Evolutionary conservation across 2,797 vertebrate species (phyloP).

Genomic region (Argyrosomus regius): DNA sequence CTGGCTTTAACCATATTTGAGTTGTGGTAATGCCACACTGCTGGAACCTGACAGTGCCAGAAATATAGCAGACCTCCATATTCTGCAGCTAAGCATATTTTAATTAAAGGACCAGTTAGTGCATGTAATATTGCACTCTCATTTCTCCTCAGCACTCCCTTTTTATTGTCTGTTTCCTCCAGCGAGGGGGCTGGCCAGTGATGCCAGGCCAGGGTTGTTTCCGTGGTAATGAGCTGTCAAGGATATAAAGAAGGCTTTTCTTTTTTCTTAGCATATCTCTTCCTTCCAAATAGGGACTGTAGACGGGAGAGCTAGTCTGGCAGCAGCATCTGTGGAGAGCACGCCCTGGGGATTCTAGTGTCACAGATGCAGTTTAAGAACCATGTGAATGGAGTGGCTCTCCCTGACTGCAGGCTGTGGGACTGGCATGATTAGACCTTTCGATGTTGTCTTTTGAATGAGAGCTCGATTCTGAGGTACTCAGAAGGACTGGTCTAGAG

Average conservation of each 20-base stretch:
- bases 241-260: conserved; percentile 84
- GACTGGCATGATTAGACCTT: conserved; percentile 80
- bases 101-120: conserved; percentile 79
- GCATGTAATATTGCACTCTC: conserved; percentile 65
- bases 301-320: conserved; percentile 77
- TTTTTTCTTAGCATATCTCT: conserved; percentile 78
- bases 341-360: conserved; percentile 79
- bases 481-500: conserved; percentile 65
- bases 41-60: conserved; percentile 27
- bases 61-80: conserved; percentile 56
- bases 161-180: conserved; percentile 72
- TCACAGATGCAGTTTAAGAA: conserved; percentile 81
- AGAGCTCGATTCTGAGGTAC: conserved; percentile 63
- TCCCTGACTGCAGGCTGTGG: conserved; percentile 69
- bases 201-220: conserved; percentile 85
- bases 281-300: conserved; percentile 78
- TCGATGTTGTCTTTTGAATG: conserved; percentile 75
- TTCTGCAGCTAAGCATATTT: conserved; percentile 73
- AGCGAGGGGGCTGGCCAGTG: conserved; percentile 73
- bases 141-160: conserved; percentile 60
- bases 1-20: conserved; percentile 34
- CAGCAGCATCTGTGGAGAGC: conserved; percentile 80
- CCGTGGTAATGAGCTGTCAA: conserved; percentile 89
- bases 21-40: conserved; percentile 12
- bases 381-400: conserved; percentile 72